These are phyloP conservation scores for Hemicordylus capensis DNA, from an alignment of 2,113 vertebrate genomes.

Conservation along the genomic window DNA sequence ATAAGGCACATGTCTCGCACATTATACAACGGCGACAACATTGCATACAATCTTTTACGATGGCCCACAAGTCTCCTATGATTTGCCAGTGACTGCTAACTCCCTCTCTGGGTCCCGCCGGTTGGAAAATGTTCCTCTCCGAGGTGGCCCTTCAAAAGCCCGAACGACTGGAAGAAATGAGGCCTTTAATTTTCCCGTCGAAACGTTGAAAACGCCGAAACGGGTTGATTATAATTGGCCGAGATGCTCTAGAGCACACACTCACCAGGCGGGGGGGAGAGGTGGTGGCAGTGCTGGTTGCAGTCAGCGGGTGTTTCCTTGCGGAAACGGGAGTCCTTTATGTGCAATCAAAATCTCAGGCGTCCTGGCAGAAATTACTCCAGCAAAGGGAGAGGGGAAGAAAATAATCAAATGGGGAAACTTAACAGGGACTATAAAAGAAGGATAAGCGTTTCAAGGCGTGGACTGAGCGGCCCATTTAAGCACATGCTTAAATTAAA, in stretches of 20 bases:
- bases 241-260: background rate
- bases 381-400: fast-evolving
- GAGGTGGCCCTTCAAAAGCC: background rate
- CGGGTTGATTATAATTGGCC: constrained; percentile 18
- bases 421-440: background rate
- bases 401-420: background rate
- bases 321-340: background rate
- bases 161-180: constrained; percentile 5
- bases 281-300: background rate
- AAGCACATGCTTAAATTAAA: background rate
- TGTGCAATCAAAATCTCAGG: background rate
- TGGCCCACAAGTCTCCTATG: background rate
- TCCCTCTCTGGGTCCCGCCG: background rate
- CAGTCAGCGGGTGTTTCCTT: background rate
- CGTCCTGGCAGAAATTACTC: background rate
- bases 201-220: constrained; percentile 10
- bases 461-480: background rate
- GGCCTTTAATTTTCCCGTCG: background rate
- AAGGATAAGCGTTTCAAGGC: background rate
- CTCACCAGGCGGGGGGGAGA: background rate
- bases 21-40: no score
- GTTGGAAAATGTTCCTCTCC: background rate
- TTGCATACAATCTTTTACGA: no score
- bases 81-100: background rate
- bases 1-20: no score